These are phyloP conservation scores for Eretmochelys imbricata DNA, from an alignment of 2,113 vertebrate species.

Conservation along the genomic window DNA sequence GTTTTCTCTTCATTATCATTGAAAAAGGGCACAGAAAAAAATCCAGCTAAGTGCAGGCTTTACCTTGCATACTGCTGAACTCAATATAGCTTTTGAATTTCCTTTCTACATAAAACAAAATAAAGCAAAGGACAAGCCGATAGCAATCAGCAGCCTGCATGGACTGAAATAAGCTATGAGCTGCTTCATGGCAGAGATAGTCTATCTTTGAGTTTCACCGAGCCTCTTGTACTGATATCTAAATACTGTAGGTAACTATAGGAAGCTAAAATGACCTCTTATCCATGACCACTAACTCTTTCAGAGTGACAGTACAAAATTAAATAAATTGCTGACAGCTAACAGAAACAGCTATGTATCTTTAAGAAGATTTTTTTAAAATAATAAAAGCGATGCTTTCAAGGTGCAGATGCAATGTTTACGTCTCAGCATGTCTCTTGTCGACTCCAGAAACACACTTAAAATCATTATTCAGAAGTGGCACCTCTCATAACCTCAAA, in stretches of 20 bases:
- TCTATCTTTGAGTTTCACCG: not conserved
- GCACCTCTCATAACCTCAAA: not conserved
- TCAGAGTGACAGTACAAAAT: not conserved
- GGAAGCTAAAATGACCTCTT: not conserved
- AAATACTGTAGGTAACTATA: not conserved
- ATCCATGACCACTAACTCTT: not conserved
- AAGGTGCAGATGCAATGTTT: not conserved
- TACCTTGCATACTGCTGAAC: not conserved
- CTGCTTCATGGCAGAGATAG: not conserved
- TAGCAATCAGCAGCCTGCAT: not conserved
- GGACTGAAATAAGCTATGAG: not conserved
- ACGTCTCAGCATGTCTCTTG: not conserved
- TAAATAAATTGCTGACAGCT: not conserved
- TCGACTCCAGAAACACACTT: not conserved
- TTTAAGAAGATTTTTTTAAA: not conserved
- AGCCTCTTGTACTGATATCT: not conserved
- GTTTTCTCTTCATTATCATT: not conserved
- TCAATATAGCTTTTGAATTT: not conserved
- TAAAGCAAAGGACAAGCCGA: not conserved
- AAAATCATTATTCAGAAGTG: not conserved
- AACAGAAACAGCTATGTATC: not conserved
- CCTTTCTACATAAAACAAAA: not conserved
- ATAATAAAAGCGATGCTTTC: not conserved
- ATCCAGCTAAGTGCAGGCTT: not conserved
- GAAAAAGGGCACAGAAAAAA: accelerated